These are phyloP conservation scores for Caiman crocodilus DNA, from an alignment of 2,797 vertebrate genomes.

Conservation along the genomic window DNA sequence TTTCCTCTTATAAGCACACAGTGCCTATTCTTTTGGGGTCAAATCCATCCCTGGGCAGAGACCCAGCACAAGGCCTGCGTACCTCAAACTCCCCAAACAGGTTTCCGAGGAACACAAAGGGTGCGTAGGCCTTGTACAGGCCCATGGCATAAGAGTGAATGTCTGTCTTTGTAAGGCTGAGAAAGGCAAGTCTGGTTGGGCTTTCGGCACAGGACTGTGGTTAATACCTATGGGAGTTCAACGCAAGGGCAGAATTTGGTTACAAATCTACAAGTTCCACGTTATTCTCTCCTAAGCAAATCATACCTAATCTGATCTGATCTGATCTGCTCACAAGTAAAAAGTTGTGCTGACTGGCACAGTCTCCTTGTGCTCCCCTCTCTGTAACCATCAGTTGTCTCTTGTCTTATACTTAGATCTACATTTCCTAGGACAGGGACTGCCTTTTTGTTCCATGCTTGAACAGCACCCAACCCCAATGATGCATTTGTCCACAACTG, in stretches of 20 bases:
- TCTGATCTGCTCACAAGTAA: accelerated
- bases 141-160: accelerated
- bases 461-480: no score
- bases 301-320: accelerated
- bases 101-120: background rate
- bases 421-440: no score
- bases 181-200: accelerated
- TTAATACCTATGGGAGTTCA: background rate
- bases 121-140: accelerated
- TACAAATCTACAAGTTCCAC: accelerated
- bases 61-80: accelerated
- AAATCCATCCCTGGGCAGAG: background rate
- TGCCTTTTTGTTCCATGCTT: no score
- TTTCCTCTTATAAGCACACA: background rate
- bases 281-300: background rate
- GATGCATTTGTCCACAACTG: no score
- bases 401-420: no score
- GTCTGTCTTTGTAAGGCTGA: accelerated
- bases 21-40: background rate
- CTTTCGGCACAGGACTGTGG: background rate
- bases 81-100: background rate
- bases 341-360: no score
- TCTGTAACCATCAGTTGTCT: no score
- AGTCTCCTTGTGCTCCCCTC: no score
- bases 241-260: background rate